Evolutionary conservation across 1,140 invertebrate genomes (phyloP), one percentile per base, ranked within the genome.

Genomic region (Pomacea maculata): DNA sequence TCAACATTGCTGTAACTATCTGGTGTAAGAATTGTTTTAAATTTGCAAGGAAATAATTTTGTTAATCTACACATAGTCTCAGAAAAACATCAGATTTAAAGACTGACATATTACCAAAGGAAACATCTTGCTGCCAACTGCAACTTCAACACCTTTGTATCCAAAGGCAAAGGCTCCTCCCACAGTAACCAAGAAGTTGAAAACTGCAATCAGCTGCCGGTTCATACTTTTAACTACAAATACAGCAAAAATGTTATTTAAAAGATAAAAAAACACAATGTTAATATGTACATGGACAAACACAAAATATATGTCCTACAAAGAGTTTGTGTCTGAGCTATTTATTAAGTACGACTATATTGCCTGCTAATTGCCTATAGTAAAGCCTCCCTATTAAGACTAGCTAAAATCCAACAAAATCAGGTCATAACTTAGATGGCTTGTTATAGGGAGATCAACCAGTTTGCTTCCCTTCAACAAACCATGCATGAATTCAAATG

Each of bases 81-180:
- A 25, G 15, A 54, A 19, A 72, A 68, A 57, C 25, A 19, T 21
- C 17, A n/a, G 64, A 65, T n/a, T 65, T 25, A 70, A 70, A 25
- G 15, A 21, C 25, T 25, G 25, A 25, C n/a, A 29, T 63, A 61
- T 83, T 84, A 88, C 87, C 75, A 82, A 19, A 25, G 85, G 76
- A 82, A 88, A 86, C n/a, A 83, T 64, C 73, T 87, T 86, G 17
- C 54, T 25, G 55, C 79, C 80, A 63, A 86, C 75, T 17, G 85
- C 79, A 80, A 87, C 86, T 75, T 91, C 88, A 79, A 85, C 84
- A 21, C 85, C 87, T 83, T 90, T 91, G 85, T 90, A 91, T 52
- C 92, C 92, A 86, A 93, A 93, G 12, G 89, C 91, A 88, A 93
- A 93, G 19, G 91, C 90, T 75, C 90, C 92, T 70, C 85, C 90